These are phyloP conservation scores for Choristoneura fumiferana DNA, from an alignment of 1,140 invertebrate species.

Conservation along the genomic window DNA sequence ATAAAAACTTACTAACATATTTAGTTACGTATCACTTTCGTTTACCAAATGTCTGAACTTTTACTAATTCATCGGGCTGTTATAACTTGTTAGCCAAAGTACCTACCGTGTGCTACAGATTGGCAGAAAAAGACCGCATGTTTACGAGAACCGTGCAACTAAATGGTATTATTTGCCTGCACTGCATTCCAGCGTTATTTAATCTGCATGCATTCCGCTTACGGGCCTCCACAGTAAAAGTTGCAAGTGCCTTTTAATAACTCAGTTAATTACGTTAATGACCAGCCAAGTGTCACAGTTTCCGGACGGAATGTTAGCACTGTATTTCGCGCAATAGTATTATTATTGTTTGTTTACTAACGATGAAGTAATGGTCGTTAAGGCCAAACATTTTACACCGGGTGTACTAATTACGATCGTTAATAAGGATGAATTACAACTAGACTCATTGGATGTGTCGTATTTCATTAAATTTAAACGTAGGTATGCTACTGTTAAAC, in stretches of 20 bases:
- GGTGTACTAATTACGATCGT: slow-evolving; percentile 49
- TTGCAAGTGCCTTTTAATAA: no score
- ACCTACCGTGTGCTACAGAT: neutral
- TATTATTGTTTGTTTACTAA: slow-evolving; percentile 34
- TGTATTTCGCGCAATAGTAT: neutral
- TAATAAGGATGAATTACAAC: slow-evolving; percentile 61
- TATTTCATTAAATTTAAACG: slow-evolving; percentile 28
- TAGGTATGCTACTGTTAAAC: neutral
- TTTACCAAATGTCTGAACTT: no score
- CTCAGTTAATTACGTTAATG: no score
- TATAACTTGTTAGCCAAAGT: no score
- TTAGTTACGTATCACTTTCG: no score
- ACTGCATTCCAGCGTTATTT: no score
- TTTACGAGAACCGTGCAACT: neutral
- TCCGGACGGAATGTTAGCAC: no score
- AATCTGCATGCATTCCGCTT: no score
- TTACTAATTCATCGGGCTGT: no score
- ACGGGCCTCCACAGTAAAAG: no score
- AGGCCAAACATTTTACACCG: slow-evolving; percentile 46
- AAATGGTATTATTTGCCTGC: neutral
- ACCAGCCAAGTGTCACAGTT: no score
- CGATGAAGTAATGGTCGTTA: slow-evolving; percentile 24
- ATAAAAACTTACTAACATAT: no score
- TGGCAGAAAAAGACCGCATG: neutral
- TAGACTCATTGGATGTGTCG: slow-evolving; percentile 34